These are phyloP conservation scores for Papilio gigon DNA, from an alignment of 2,888 invertebrate genomes.

Conservation along the genomic window DNA sequence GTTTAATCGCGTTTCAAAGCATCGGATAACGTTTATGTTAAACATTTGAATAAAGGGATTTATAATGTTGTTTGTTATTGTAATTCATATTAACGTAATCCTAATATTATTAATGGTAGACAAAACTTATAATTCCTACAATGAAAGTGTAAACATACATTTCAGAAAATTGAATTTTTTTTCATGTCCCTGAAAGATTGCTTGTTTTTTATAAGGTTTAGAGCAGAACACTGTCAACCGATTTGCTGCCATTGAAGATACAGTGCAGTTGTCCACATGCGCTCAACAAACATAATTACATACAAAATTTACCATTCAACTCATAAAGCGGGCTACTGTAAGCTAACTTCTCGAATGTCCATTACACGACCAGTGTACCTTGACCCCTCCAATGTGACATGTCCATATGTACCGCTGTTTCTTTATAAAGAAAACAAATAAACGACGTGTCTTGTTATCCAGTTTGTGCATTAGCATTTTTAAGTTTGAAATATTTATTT, in stretches of 20 bases:
- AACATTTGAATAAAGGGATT: slow-evolving; percentile 31
- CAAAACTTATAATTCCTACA: not conserved
- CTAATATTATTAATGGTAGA: not conserved
- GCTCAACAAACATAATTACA: slow-evolving; percentile 54
- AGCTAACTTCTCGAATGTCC: slow-evolving; percentile 42
- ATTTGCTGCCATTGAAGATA: not conserved
- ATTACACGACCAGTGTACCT: slow-evolving; percentile 36
- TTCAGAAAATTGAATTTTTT: too few relatives aligned
- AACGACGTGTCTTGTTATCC: slow-evolving; percentile 35
- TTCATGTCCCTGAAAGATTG: too few relatives aligned
- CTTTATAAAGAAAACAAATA: slow-evolving; percentile 42
- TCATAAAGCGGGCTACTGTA: slow-evolving; percentile 55
- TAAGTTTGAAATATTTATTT: slow-evolving; percentile 67
- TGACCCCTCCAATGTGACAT: slow-evolving; percentile 39
- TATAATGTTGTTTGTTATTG: slow-evolving; percentile 29
- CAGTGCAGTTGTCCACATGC: slow-evolving; percentile 42
- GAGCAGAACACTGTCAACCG: not conserved
- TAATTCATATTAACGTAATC: slow-evolving; percentile 13
- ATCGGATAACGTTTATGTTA: slow-evolving; percentile 34
- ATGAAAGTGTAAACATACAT: too few relatives aligned
- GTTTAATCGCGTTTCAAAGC: slow-evolving; percentile 29
- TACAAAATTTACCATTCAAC: slow-evolving; percentile 50
- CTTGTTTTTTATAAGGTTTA: not conserved
- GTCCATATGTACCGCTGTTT: slow-evolving; percentile 40
- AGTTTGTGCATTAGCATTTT: slow-evolving; percentile 60